Base-by-base conservation (phyloP, 2,888 invertebrate species). In the Epiblema foenella region DNA sequence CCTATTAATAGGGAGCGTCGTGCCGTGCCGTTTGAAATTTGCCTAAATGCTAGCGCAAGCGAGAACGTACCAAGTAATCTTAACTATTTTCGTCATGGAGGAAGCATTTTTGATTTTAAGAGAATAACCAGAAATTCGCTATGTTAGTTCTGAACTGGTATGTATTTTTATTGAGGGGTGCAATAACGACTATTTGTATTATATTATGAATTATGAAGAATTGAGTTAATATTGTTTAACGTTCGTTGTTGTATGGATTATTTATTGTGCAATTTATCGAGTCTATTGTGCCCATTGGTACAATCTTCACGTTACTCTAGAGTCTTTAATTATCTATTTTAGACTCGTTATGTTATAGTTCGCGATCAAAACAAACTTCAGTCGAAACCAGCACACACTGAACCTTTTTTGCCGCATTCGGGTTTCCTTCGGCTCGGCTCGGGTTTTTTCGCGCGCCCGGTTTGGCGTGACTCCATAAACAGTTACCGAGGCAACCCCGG, bases 401-500 rank as follows among this genome's bases (percentile, higher is more conserved):
- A 56, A 76, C 71, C 81, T 81, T 85, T 89, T 89, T 90, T 89
- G 78, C 80, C 78, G 79, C 82, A 81, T 83, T 87, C 89, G 88
- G 86, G 88, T 88, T 89, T 86, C 89, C 89, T 89, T 88, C 83
- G 86, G 84, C 85, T 85, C 82, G 83, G 78, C 85, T 85, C 86
- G 81, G 81, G 87, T 89, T 92, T 92, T 92, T 92, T 89, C 87
- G 84, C 83, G 82, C 84, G 87, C 90, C 89, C 83, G 84, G 84
- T 92, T 89, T 91, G 92, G 93, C 78, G 76, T 88, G 85, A 88
- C 88, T 89, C 93, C 93, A 85, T 93, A 93, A 89, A 93, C 92
- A 92, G 93, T 93, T 92, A 90, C 85, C 85, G 85, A 90, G 91
- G 91, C 89, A 89, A 91, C 90, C 91, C 91, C 91, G 89, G 56